phyloP scores from a whole-genome alignment of 1,140 invertebrate species.

The Dendrolimus kikuchii region DNA sequence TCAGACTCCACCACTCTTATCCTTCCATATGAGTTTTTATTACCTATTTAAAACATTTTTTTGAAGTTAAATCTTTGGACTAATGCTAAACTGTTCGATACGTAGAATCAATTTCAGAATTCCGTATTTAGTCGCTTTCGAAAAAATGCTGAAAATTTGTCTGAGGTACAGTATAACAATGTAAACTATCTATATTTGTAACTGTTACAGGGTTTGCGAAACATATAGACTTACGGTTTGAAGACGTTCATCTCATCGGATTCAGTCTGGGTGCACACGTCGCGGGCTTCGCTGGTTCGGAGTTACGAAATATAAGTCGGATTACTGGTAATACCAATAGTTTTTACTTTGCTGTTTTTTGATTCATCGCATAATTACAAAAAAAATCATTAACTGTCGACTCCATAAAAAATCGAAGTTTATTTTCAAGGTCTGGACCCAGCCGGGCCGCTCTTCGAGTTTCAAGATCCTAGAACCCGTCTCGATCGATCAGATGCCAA shows the following conservation, averaged over 20 bases:
- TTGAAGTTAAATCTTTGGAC: too few species aligned
- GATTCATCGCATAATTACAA: neutral
- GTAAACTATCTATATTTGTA: too few species aligned
- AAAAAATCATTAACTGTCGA: too few species aligned
- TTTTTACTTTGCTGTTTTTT: neutral
- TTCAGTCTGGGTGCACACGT: slow-evolving; percentile 94
- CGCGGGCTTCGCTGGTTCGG: slow-evolving; percentile 92
- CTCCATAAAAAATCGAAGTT: neutral
- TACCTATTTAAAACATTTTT: too few species aligned
- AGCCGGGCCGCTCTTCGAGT: slow-evolving; percentile 91
- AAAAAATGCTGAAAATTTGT: too few species aligned
- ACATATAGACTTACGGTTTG: slow-evolving; percentile 74
- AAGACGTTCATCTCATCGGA: slow-evolving; percentile 91
- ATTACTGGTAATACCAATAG: slow-evolving; percentile 80
- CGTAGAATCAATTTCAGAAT: too few species aligned
- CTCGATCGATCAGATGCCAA: slow-evolving; percentile 88
- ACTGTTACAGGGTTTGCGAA: slow-evolving; percentile 32
- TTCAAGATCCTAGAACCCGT: slow-evolving; percentile 85
- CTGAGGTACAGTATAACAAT: too few species aligned
- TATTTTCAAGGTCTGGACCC: slow-evolving; percentile 84
- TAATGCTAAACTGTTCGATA: too few species aligned
- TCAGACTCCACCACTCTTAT: too few species aligned
- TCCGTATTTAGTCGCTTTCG: too few species aligned
- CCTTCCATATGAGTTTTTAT: too few species aligned
- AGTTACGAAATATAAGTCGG: slow-evolving; percentile 85